phyloP scores from a whole-genome alignment of 2,797 vertebrate genomes.

The Thaleichthys pacificus region DNA sequence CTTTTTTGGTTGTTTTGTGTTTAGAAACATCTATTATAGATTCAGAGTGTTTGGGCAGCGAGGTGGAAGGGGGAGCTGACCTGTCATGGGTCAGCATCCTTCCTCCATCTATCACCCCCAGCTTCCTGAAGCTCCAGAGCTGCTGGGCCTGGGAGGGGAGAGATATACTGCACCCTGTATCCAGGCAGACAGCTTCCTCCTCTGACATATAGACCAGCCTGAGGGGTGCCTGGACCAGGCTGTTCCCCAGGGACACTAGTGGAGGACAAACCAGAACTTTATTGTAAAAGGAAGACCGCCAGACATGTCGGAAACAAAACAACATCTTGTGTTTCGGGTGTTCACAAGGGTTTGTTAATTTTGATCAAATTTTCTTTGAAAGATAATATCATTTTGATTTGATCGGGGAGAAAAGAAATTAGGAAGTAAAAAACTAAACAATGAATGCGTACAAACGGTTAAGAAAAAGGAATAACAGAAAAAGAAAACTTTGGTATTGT shows the following conservation, averaged over 20 bases:
- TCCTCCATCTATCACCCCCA: slow-evolving; percentile 59
- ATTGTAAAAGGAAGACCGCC: slow-evolving; percentile 11
- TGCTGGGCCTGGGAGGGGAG: slow-evolving; percentile 51
- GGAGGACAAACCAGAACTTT: slow-evolving; percentile 5
- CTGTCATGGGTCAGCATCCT: slow-evolving; percentile 46
- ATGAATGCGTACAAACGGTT: too few species aligned
- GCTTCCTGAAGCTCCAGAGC: slow-evolving; percentile 40
- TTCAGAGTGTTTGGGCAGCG: not conserved
- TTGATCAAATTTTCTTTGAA: too few species aligned
- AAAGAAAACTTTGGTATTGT: too few species aligned
- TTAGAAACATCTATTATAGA: slow-evolving; percentile 5
- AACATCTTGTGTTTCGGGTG: not conserved
- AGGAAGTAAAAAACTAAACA: too few species aligned
- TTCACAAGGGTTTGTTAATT: too few species aligned
- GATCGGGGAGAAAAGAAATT: too few species aligned
- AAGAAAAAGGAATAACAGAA: too few species aligned
- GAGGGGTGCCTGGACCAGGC: slow-evolving; percentile 30
- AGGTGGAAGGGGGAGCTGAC: slow-evolving; percentile 3
- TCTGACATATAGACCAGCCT: slow-evolving; percentile 56
- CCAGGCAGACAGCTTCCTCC: slow-evolving; percentile 67
- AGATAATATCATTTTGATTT: too few species aligned
- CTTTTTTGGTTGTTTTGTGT: slow-evolving; percentile 40
- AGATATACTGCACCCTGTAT: slow-evolving; percentile 64
- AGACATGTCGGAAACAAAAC: not conserved
- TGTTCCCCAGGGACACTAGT: slow-evolving; percentile 26